Percentiles rank a stretch among this genome's conserved stretches.
These are phyloP conservation scores for Phocoena sinus DNA, from an alignment of 2,113 vertebrate species.

Conservation along the genomic window DNA sequence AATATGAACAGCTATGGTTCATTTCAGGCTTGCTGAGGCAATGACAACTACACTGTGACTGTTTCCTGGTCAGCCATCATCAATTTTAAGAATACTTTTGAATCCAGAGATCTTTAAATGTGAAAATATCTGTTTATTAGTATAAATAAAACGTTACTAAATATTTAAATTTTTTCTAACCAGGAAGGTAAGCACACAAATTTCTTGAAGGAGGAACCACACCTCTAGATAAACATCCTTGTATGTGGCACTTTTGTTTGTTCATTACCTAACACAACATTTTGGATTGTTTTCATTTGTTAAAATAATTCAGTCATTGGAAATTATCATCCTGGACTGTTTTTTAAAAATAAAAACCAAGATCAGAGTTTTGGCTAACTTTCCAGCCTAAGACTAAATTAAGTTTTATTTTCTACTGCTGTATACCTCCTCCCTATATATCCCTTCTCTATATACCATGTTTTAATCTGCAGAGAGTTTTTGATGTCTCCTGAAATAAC, in stretches of 20 bases:
- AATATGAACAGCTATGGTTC: neutral
- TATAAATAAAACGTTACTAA: neutral
- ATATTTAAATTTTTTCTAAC: neutral
- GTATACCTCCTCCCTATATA: neutral
- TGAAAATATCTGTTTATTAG: neutral
- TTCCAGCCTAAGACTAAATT: neutral
- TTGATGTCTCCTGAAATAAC: neutral
- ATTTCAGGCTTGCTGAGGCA: neutral
- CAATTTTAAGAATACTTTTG: neutral
- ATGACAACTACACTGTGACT: neutral
- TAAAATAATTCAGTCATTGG: neutral
- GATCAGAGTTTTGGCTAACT: neutral
- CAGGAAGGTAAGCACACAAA: neutral
- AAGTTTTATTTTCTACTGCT: neutral
- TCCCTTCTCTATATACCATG: neutral
- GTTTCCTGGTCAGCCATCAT: neutral
- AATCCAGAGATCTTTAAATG: neutral
- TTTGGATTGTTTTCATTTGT: neutral
- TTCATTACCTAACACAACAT: neutral
- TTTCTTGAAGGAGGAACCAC: neutral
- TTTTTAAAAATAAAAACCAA: neutral
- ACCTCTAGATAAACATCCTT: neutral
- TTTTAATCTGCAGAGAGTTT: neutral
- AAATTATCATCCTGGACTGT: neutral
- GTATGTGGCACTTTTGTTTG: neutral